Base-by-base conservation (phyloP, 2,797 vertebrate species). In the Epinephelus awoara region DNA sequence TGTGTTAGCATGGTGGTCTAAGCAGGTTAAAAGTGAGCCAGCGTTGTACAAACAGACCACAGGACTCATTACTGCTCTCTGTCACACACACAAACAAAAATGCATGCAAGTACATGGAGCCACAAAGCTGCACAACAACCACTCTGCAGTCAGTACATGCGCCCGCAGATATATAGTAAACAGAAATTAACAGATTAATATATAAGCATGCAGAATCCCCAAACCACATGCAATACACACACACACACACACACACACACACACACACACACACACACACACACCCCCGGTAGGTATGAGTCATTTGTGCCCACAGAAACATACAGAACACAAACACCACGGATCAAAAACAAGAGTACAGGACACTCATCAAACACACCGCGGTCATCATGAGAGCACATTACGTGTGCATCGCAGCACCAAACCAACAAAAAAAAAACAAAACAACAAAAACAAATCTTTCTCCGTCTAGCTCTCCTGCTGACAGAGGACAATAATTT, bases 401-500 rank as follows among this genome's bases (percentile, higher is more conserved):
- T 67, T 40, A 51, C 13, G 6, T 80, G 47, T 61, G 15, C 72
- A 49, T 34, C 42, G 6, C 5, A 4, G 27, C 49, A 17, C 21
- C 38, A 11, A 57, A 68, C 57, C 63, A 69, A 38, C 62, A 57
- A 27, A 27, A 6, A 34, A 50, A 49, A 65, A 18, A 68, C 1
- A 27, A 15, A 44, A 11, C n/a, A 34, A 34, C 12, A 50, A 69
- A 80, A 61, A 73, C 18, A 40, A 49, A 67, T 61, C 23, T 64
- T 85, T 72, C 65, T 67, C 57, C 7, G 8, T 65, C 25, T 27
- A 11, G 6, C 58, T 27, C 54, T 72, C n/a, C 72, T 82, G 87
- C 90, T 90, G 89, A 93, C 84, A 73, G 86, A 79, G 89, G 83
- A 89, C 86, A 89, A 85, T 79, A 52, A 85, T 64, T 67, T 34